phyloP scores from a whole-genome alignment of 2,113 vertebrate species.

The Porphyrio hochstetteri region DNA sequence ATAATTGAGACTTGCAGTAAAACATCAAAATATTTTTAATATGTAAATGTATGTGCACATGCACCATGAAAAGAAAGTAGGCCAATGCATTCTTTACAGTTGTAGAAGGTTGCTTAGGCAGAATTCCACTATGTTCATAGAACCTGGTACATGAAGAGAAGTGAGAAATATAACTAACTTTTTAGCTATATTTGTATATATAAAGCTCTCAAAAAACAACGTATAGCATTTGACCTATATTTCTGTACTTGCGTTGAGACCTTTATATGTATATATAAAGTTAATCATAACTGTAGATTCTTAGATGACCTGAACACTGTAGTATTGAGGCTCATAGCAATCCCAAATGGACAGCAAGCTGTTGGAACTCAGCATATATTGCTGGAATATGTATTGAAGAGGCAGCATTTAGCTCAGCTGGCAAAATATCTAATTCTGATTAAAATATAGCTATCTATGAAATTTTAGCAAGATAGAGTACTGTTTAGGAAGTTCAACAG shows the following conservation, averaged over 20 bases:
- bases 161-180: not conserved
- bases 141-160: not conserved
- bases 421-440: not conserved
- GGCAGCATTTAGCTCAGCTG: not conserved
- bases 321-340: not conserved
- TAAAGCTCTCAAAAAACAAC: no score
- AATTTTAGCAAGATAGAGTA: not conserved
- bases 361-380: not conserved
- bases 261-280: not conserved
- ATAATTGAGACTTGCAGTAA: not conserved
- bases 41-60: not conserved
- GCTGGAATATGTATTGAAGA: not conserved
- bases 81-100: not conserved
- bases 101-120: not conserved
- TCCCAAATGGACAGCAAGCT: not conserved
- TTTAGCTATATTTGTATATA: not conserved
- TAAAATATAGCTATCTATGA: not conserved
- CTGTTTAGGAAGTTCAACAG: slow-evolving; percentile 12
- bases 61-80: not conserved
- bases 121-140: not conserved
- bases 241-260: not conserved
- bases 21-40: not conserved
- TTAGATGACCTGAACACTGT: not conserved
- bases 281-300: not conserved
- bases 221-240: not conserved